Conservation (phyloP, 2,888 invertebrate genomes). For the Mythimna lalbum region DNA sequence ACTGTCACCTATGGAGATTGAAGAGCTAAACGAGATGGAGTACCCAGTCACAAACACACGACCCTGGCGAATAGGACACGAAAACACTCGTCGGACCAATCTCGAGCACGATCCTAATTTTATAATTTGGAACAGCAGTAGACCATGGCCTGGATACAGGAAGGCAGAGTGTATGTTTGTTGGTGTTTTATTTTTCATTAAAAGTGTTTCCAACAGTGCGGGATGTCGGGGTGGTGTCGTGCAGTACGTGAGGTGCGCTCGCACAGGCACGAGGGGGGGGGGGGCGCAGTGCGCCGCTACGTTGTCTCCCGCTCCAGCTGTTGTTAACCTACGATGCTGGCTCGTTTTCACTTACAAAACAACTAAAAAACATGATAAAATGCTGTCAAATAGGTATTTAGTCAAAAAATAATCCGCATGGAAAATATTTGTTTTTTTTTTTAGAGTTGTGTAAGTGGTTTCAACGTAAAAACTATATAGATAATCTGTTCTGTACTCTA, state of each 20-base stretch:
- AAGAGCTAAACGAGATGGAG: too few species aligned
- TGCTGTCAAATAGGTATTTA: not conserved
- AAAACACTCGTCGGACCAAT: too few species aligned
- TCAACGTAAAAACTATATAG: conserved; percentile 4
- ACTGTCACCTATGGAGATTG: too few species aligned
- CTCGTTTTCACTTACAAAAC: conserved; percentile 67
- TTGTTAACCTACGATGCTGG: conserved; percentile 72
- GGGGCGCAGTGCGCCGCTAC: conserved; percentile 72
- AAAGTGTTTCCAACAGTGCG: conserved; percentile 55
- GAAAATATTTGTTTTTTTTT: not conserved
- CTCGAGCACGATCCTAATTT: too few species aligned
- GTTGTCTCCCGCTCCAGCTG: conserved; percentile 86
- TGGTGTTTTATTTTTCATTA: not conserved
- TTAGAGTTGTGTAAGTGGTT: not conserved
- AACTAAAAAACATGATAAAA: conserved; percentile 1
- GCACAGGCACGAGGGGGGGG: conserved; percentile 51
- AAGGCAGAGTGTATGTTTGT: too few species aligned
- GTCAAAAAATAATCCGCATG: not conserved
- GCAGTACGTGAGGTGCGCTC: conserved; percentile 3
- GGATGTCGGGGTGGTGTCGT: conserved; percentile 47
- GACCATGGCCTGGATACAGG: too few species aligned
- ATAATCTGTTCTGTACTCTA: not conserved
- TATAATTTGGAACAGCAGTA: too few species aligned
- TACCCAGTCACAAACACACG: too few species aligned
- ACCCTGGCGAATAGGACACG: too few species aligned